Percentiles rank a stretch among this genome's conserved stretches.
These are phyloP conservation scores for Acronicta leporina DNA, from an alignment of 2,888 invertebrate genomes.

Conservation along the genomic window DNA sequence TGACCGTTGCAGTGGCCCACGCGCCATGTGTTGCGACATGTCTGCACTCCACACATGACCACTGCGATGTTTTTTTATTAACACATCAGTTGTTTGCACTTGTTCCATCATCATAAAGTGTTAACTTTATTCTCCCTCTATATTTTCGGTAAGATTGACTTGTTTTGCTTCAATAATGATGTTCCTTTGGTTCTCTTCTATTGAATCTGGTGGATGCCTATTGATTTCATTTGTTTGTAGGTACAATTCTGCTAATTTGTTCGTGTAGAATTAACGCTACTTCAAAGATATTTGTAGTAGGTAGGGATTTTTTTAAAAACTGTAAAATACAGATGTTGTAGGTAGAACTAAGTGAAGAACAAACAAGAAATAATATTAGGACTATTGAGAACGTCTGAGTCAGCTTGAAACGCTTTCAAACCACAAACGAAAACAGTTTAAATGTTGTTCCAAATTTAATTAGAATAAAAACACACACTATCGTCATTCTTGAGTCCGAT, in stretches of 20 bases:
- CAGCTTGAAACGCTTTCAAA: neutral
- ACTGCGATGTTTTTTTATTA: constrained; percentile 51
- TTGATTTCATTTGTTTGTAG: no score
- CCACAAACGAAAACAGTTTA: neutral
- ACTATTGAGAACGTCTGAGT: no score
- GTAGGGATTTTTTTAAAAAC: no score
- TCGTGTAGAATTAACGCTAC: no score
- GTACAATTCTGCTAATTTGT: no score
- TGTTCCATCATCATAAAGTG: constrained; percentile 34
- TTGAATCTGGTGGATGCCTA: no score
- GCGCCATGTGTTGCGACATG: constrained; percentile 63
- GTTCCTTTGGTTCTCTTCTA: constrained; percentile 5
- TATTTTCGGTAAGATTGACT: constrained; percentile 30
- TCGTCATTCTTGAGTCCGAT: neutral
- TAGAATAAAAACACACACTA: no score
- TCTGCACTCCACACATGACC: constrained; percentile 41
- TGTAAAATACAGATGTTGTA: no score
- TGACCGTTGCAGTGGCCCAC: constrained; percentile 64
- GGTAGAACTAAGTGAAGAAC: neutral
- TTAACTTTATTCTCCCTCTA: constrained; percentile 38
- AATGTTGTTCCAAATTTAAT: neutral
- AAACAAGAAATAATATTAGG: no score
- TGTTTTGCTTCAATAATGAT: constrained; percentile 20
- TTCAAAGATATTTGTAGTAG: no score
- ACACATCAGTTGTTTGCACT: constrained; percentile 36